phyloP scores from a whole-genome alignment of 37 sponge, comb jelly and placozoan genomes.

The Aphrocallistes beatrix region DNA sequence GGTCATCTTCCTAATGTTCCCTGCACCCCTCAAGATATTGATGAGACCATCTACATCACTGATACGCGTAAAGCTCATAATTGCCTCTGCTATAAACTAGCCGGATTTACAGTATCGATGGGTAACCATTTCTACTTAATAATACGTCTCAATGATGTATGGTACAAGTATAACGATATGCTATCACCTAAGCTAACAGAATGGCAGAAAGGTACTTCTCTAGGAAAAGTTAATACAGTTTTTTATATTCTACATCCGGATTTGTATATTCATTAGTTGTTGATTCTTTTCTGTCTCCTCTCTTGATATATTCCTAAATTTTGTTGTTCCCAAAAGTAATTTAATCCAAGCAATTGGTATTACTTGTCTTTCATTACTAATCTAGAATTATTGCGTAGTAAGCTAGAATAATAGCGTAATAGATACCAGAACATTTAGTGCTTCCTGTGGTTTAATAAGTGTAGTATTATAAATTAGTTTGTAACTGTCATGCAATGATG shows the following conservation, averaged over 20 bases:
- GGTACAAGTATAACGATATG: slow-evolving; percentile 16
- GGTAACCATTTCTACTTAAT: slow-evolving; percentile 2
- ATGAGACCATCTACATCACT: neutral
- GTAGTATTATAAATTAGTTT: too few relatives aligned
- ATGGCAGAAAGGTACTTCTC: neutral
- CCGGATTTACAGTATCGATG: neutral
- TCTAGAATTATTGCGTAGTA: too few relatives aligned
- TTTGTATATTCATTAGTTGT: neutral
- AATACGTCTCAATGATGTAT: neutral
- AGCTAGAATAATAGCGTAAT: too few relatives aligned
- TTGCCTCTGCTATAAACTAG: neutral
- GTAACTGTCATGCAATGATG: too few relatives aligned
- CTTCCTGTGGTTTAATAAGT: too few relatives aligned
- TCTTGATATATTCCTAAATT: too few relatives aligned
- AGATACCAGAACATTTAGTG: too few relatives aligned
- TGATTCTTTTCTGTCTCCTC: too few relatives aligned
- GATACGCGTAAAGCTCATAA: neutral
- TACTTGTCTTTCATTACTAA: too few relatives aligned
- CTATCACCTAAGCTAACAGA: neutral
- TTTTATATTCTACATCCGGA: neutral
- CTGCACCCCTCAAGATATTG: neutral
- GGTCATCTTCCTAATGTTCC: neutral
- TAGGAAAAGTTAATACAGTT: neutral
- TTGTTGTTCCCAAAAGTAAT: too few relatives aligned
- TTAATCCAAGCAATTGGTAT: too few relatives aligned